Percentiles rank a stretch among this genome's conserved stretches.
Conservation (phyloP, 2,113 vertebrate species). For the Catharus bicknelli region DNA sequence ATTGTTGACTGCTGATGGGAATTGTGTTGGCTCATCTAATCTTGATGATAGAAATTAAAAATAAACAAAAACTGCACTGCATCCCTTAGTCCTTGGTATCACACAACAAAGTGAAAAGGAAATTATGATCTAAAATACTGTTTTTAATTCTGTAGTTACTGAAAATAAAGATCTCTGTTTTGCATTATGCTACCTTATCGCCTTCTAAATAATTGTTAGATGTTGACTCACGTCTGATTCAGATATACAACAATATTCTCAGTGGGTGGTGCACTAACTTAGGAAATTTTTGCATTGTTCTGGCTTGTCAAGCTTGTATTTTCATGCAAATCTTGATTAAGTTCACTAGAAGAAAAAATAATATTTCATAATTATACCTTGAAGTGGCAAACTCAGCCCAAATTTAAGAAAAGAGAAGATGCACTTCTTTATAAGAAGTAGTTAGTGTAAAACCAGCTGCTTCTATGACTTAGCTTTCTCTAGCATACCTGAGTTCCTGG, state of each 20-base stretch:
- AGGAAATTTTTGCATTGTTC: conserved; percentile 33
- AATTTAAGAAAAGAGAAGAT: neutral
- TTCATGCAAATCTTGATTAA: conserved; percentile 33
- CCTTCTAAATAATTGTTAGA: neutral
- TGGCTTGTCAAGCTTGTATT: conserved; percentile 31
- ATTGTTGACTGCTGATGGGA: conserved; percentile 2
- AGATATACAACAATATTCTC: conserved; percentile 29
- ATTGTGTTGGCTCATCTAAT: conserved; percentile 12
- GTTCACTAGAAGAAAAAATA: neutral
- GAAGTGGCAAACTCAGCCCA: neutral
- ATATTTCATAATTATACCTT: neutral
- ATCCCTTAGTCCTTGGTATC: neutral
- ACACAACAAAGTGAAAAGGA: neutral
- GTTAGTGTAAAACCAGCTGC: neutral
- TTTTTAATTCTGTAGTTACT: neutral
- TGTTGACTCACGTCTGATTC: conserved; percentile 51
- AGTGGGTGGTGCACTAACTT: conserved; percentile 29
- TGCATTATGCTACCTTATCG: neutral
- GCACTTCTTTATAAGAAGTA: neutral
- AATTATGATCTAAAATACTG: neutral
- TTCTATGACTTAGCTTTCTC: neutral
- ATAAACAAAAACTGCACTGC: neutral
- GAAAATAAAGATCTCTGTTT: neutral
- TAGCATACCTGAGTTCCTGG: neutral
- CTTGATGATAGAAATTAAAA: neutral